Base-by-base conservation (phyloP, 1,140 invertebrate species). In the Xylocopa sonorina region DNA sequence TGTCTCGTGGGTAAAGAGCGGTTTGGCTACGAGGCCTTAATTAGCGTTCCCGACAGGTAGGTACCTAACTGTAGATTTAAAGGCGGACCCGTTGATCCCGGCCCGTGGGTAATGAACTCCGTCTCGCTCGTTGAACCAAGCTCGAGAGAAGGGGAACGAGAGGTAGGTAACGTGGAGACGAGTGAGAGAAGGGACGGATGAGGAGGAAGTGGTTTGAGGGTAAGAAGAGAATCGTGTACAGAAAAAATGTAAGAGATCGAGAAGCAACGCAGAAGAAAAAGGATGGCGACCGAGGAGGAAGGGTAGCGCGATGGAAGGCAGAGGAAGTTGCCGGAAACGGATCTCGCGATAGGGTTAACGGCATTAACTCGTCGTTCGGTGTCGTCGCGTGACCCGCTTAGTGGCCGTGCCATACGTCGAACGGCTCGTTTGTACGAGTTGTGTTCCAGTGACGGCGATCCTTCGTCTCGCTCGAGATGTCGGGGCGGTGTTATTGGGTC, bases 301-400 rank as follows among this genome's bases (percentile, higher is more conserved):
- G 77, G 62, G 68, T 64, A 69, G 51, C 43, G 55, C 43, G 71
- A 24, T 66, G 24, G 67, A 16, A 57, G 66, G 78, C 67, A 58
- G 81, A 72, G 66, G 78, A 83, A 51, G 32, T 55, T 69, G 78
- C 78, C 86, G 87, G 87, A 88, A 88, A 78, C 81, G 86, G 82
- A 88, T 88, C 85, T 85, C 53, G 78, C 76, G 87, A 88, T 87
- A 88, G 81, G 53, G 80, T 78, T 88, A 88, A 85, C 85, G 85
- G 87, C 82, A 88, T 83, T 80, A 80, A 87, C 69, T 85, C 80
- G 79, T 84, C 67, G 74, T 60, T 77, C 68, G 77, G 71, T 77
- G 84, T 84, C 78, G 76, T 86, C 80, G 82, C 86, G 84, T 86
- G 83, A 85, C 81, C 81, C 50, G 76, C 62, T 87, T 86, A 82